Evolutionary conservation across 1,140 invertebrate genomes (phyloP), one percentile per base, ranked within the genome.

Genomic region (Drosophila setifemur): DNA sequence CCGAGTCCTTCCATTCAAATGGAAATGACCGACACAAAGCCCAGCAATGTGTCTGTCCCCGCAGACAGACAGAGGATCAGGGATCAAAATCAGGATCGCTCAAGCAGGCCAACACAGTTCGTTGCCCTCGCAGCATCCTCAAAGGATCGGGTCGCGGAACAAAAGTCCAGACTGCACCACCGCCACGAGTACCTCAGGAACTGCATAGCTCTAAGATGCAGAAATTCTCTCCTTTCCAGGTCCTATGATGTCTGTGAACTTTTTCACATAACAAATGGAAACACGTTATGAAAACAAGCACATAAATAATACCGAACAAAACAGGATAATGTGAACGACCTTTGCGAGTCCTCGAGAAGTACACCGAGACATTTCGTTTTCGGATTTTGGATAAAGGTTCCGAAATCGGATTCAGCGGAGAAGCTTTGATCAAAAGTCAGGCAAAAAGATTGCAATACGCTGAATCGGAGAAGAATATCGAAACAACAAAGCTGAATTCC

Each of bases 251-350:
- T 85, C 79, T 86, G 79, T 75, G 81, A 85, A 86, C 81, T 75
- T 86, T 83, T 85, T 79, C 75, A 14, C 67, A 42, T 43, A 7
- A 18, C 16, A 43, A 29, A 25, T 14, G 40, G 39, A 71, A 85
- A 86, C 79, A 68, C 70, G 79, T 86, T 85, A 52, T 72, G 29
- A 55, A 42, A 64, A 55, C 35, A 66, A 63, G 25, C 45, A 58
- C 12, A 37, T 48, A 73, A 63, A 55, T 28, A 55, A 69, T 49
- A 12, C 61, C 21, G 37, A 37, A 43, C 33, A 28, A 58, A 85
- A 74, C 81, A 72, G 81, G 81, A 85, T 63, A 71, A 79, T 79
- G 79, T 85, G 81, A 85, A 86, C 75, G 79, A 85, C 70, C 79
- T 79, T 73, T 63, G 44, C 23, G 57, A 39, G 61, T 61, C 40